Conservation (phyloP, 2,797 vertebrate species). For the Spheniscus humboldti region DNA sequence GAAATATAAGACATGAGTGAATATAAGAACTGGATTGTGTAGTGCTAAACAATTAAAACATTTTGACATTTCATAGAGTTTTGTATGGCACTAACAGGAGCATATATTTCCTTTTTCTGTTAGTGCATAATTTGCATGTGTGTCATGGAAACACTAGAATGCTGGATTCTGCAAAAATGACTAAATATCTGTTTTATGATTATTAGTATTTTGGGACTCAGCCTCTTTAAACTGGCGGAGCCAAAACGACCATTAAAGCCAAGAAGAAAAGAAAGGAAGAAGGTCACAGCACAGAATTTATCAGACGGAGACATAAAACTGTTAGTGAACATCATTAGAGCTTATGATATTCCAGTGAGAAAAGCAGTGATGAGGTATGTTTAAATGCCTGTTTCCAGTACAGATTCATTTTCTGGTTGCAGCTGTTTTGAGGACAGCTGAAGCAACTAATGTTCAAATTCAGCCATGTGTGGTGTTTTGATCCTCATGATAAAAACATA, state of each 20-base stretch:
- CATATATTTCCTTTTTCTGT: neutral
- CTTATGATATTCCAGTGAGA: slow-evolving; percentile 89
- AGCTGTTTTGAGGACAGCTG: neutral
- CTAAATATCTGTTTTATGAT: slow-evolving; percentile 39
- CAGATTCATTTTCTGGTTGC: neutral
- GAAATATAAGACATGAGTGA: neutral
- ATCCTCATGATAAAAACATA: neutral
- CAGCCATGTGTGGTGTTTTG: neutral
- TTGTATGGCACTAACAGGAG: neutral
- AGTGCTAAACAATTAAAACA: neutral
- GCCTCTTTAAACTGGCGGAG: slow-evolving; percentile 92
- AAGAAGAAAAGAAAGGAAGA: slow-evolving; percentile 92
- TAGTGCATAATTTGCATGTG: neutral
- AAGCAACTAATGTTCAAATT: neutral
- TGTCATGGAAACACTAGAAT: neutral
- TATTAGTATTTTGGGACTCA: slow-evolving; percentile 86
- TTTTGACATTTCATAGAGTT: neutral
- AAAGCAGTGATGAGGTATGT: slow-evolving; percentile 76
- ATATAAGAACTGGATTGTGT: neutral
- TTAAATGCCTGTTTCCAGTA: neutral
- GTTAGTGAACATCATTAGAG: slow-evolving; percentile 89
- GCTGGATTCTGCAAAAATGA: neutral
- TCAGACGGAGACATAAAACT: slow-evolving; percentile 91
- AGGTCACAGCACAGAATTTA: slow-evolving; percentile 93
- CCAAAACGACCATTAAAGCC: slow-evolving; percentile 93